These are phyloP conservation scores for Xyliphius kryptos DNA, from an alignment of 2,113 vertebrate genomes.

Conservation along the genomic window DNA sequence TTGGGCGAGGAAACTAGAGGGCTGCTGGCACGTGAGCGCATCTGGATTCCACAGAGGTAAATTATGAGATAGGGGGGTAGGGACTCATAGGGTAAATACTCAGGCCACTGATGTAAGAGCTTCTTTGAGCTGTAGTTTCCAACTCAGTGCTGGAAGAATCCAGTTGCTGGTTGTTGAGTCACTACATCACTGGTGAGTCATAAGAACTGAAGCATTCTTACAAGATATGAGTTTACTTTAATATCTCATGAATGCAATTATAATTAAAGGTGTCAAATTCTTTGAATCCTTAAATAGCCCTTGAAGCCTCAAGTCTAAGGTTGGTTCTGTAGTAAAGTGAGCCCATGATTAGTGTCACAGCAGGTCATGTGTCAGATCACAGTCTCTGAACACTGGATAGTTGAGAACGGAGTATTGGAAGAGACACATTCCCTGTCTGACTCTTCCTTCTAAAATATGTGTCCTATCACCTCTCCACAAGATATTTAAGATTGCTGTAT, in stretches of 20 bases:
- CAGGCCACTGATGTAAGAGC: conserved; percentile 8
- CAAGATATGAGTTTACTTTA: not conserved
- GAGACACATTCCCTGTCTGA: not conserved
- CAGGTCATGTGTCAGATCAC: conserved; percentile 3
- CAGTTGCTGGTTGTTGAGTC: not conserved
- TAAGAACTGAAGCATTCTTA: not conserved
- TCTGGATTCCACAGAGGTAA: conserved; percentile 9
- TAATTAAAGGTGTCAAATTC: not conserved
- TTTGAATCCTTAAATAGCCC: not conserved
- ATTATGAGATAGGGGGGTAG: conserved; percentile 4
- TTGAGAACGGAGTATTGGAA: not conserved
- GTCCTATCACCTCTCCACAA: too few species aligned
- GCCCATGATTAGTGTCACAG: not conserved
- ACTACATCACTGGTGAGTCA: not conserved
- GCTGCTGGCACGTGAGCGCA: conserved; percentile 1
- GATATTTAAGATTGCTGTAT: too few species aligned
- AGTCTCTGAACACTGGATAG: conserved; percentile 1
- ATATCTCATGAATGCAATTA: not conserved
- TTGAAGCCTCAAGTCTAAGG: not conserved
- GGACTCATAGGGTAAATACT: conserved; percentile 7
- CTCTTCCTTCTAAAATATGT: not conserved
- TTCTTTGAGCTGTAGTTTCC: conserved; percentile 20
- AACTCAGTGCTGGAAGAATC: not conserved
- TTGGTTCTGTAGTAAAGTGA: not conserved
- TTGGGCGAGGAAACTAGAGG: conserved; percentile 6